Base-by-base conservation (phyloP, 2,113 vertebrate genomes). In the Oxygymnocypris stewartii region DNA sequence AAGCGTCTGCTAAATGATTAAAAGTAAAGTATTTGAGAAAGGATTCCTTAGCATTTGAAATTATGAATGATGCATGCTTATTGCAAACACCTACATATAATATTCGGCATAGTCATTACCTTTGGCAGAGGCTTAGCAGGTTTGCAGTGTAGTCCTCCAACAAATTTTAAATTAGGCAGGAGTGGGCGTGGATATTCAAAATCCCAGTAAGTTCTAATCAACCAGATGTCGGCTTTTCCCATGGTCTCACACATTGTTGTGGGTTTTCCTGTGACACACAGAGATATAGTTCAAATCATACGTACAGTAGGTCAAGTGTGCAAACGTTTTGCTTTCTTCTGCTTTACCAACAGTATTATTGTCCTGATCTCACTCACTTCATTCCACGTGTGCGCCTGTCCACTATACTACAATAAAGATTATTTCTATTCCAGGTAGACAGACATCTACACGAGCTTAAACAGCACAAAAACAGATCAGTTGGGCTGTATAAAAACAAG, bases 191-290 rank as follows among this genome's bases (percentile, higher is more conserved):
- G 96, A 92, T 95, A 97, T 91, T 97, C 96, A 78, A 97, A 94
- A 87, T 97, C 96, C 96, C 96, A 97, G 42, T 96, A 97, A 1
- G 96, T 96, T 65, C 96, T 90, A 18, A 97, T 96, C 82, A 97
- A 85, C 95, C 94, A 96, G n/a, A 97, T 96, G 89, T 97, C 96
- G 59, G 95, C 94, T 93, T 95, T 96, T 4, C 96, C 94, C 91
- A 96, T 92, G 0, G 79, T 93, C 85, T 97, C 96, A 90, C 96
- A 97, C 31, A 96, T 40, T 0, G 95, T 94, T 42, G 95, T 96
- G 67, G 96, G 94, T 89, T 89, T 95, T 59, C 96, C 96, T 97
- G 4, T 9, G 47, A 40, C 88, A 82, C 87, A 23, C 65, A 28
- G 87, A 79, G 69, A 37, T 37, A 31, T 31, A 31, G 28, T 31